Conservation (phyloP, 1,140 invertebrate genomes). For the roundworm (Caenorhabditis elegans) region WBcel235 BX284605.5:7283001-7283500, state of each 20-base stretch:
- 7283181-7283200: no score
- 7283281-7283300: not conserved
- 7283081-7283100: no score
- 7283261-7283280: not conserved
- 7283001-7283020: not conserved
- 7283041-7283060: not conserved
- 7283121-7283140: no score
- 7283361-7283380: not conserved
- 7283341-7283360: not conserved
- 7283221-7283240: no score
- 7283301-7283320: not conserved
- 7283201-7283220: no score
- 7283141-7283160: no score
- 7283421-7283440: not conserved
- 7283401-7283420: constrained; percentile 2
- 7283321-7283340: not conserved
- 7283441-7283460: not conserved
- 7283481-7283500: not conserved
- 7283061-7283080: no score
- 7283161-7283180: no score
- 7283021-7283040: not conserved
- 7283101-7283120: no score
- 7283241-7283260: not conserved
- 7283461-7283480: constrained; percentile 18
- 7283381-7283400: not conserved